A percentile compares a stretch with the other conserved stretches of the same genome.
Conservation (phyloP, 2,797 vertebrate species). For the Poeciliopsis gracilis region DNA sequence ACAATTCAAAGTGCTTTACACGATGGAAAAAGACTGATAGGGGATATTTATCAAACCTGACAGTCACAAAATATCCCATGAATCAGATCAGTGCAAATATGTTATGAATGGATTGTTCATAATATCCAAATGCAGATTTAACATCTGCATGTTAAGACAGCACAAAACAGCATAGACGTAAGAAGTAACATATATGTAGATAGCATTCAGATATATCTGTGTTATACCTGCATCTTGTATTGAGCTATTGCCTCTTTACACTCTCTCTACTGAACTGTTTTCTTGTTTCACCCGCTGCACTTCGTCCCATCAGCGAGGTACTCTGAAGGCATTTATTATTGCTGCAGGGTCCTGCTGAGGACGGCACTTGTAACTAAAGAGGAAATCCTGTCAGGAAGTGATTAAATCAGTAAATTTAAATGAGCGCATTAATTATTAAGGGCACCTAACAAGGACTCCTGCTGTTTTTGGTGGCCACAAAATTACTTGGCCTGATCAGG, state of each 20-base stretch:
- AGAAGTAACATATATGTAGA: neutral
- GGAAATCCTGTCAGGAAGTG: slow-evolving; percentile 67
- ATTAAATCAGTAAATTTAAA: slow-evolving; percentile 48
- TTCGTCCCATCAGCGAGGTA: slow-evolving; percentile 21
- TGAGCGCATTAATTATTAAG: slow-evolving; percentile 64
- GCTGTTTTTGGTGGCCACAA: slow-evolving; percentile 64
- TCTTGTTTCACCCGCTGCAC: slow-evolving; percentile 3
- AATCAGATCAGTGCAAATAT: neutral
- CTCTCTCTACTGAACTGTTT: neutral
- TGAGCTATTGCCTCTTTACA: slow-evolving; percentile 3
- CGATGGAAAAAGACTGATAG: too few relatives aligned
- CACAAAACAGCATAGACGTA: neutral
- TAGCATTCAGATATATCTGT: neutral
- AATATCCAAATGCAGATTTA: neutral
- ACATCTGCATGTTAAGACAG: neutral
- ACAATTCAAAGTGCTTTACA: too few relatives aligned
- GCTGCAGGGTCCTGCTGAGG: slow-evolving; percentile 47
- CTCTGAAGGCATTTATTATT: slow-evolving; percentile 45
- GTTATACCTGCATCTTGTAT: neutral
- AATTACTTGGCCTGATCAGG: slow-evolving; percentile 58
- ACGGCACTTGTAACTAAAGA: slow-evolving; percentile 49
- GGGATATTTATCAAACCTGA: neutral
- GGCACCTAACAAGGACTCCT: slow-evolving; percentile 61
- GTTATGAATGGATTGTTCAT: neutral
- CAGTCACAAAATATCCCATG: neutral